Conservation (phyloP, 1,140 invertebrate species). For the Venustaconcha ellipsiformis region DNA sequence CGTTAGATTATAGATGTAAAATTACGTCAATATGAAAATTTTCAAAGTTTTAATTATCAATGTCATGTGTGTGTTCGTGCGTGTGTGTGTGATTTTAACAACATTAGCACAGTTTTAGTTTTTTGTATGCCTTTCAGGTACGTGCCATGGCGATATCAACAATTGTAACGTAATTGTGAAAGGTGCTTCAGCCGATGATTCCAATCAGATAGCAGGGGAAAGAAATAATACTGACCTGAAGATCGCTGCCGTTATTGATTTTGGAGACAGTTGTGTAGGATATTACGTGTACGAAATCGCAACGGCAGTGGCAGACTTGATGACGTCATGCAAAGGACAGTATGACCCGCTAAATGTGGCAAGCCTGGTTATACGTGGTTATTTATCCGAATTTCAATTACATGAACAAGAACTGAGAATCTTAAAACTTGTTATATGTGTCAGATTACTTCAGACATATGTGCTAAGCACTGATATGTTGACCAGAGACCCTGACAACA, state of each 20-base stretch:
- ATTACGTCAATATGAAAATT: too few species aligned
- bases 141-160: constrained; percentile 20
- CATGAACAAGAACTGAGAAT: constrained; percentile 1
- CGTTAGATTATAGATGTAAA: too few species aligned
- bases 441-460: constrained; percentile 6
- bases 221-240: background rate
- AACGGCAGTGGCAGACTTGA: constrained; percentile 16
- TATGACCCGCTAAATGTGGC: constrained; percentile 2
- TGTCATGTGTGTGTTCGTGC: too few species aligned
- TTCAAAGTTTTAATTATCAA: too few species aligned
- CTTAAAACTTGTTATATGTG: constrained; percentile 10
- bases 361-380: constrained; percentile 5
- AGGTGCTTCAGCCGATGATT: too few species aligned
- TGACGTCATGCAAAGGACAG: constrained; percentile 4
- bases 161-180: constrained; percentile 22
- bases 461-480: background rate
- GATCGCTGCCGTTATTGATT: constrained; percentile 22
- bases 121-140: too few species aligned
- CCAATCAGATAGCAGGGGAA: background rate
- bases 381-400: constrained; percentile 5
- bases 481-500: constrained; percentile 4
- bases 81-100: too few species aligned
- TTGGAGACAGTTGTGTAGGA: constrained; percentile 20
- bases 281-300: constrained; percentile 23
- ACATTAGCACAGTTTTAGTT: too few species aligned